Conservation (phyloP, 2,797 vertebrate species). For the Sebastes matsubarae region DNA sequence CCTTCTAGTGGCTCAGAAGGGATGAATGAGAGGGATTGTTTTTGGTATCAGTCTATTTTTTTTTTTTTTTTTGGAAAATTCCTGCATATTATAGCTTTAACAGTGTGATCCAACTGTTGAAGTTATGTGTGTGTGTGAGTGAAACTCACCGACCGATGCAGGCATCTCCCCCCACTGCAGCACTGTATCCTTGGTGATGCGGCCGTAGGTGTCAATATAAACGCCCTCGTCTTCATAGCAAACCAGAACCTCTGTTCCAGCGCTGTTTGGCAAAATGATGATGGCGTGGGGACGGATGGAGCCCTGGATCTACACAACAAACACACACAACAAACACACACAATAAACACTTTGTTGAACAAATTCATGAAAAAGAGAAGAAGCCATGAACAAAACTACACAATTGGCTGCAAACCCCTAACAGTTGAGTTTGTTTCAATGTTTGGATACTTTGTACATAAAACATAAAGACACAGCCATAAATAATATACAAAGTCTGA, state of each 20-base stretch:
- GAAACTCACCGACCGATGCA: slow-evolving; percentile 88
- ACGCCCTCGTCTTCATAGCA: slow-evolving; percentile 94
- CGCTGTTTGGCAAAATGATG: slow-evolving; percentile 92
- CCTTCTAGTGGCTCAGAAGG: too few species aligned
- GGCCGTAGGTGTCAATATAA: slow-evolving; percentile 92
- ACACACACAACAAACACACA: slow-evolving; percentile 7
- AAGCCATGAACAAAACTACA: not conserved
- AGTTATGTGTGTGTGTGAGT: not conserved
- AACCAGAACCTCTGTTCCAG: slow-evolving; percentile 92
- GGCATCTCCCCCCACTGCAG: slow-evolving; percentile 96
- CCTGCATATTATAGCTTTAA: too few species aligned
- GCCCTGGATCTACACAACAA: slow-evolving; percentile 84
- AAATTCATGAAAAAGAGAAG: not conserved
- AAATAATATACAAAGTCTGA: not conserved
- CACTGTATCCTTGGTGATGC: slow-evolving; percentile 94
- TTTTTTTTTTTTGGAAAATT: too few species aligned
- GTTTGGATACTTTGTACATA: not conserved
- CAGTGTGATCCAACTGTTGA: not conserved
- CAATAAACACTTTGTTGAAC: not conserved
- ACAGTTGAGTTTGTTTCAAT: not conserved
- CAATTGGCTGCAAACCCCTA: not conserved
- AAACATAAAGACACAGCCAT: not conserved
- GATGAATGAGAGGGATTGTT: too few species aligned
- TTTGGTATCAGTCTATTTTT: too few species aligned
- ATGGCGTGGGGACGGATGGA: slow-evolving; percentile 91